These are phyloP conservation scores for Nyleta sp. DNA, from an alignment of 2,888 invertebrate genomes.

Conservation along the genomic window DNA sequence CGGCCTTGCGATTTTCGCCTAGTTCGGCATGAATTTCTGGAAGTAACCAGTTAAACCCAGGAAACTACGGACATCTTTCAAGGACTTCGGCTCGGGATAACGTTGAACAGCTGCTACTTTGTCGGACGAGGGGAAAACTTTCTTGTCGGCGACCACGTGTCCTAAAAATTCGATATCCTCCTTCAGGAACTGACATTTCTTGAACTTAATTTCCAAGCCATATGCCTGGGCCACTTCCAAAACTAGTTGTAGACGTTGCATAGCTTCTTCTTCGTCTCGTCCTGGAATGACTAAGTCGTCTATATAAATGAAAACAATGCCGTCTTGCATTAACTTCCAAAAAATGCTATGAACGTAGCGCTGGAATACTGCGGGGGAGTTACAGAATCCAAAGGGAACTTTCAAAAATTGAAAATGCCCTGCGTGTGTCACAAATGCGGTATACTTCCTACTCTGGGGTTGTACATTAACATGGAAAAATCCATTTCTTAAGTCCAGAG, in stretches of 20 bases:
- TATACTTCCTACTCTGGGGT: constrained; percentile 48
- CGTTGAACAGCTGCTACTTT: neutral
- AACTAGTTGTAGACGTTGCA: constrained; percentile 25
- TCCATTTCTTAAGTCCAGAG: constrained; percentile 60
- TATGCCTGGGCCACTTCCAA: neutral
- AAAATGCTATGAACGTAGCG: neutral
- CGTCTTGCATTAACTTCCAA: no score
- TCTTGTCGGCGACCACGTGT: neutral
- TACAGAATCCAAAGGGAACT: constrained; percentile 3
- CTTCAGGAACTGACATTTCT: constrained; percentile 1
- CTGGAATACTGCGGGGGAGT: neutral
- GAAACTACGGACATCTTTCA: neutral
- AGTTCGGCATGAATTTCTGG: neutral
- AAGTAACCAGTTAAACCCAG: neutral
- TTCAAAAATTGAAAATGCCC: constrained; percentile 4
- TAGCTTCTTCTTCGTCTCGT: neutral
- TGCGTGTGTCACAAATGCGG: constrained; percentile 3
- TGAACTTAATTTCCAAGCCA: neutral
- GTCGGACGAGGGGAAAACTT: neutral
- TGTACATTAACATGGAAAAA: constrained; percentile 63
- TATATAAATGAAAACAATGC: neutral
- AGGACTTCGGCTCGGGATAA: neutral
- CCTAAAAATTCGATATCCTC: neutral
- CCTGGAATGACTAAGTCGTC: neutral
- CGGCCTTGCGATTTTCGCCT: neutral